phyloP scores from a whole-genome alignment of 1,140 invertebrate species.

The Calosoma granatense region DNA sequence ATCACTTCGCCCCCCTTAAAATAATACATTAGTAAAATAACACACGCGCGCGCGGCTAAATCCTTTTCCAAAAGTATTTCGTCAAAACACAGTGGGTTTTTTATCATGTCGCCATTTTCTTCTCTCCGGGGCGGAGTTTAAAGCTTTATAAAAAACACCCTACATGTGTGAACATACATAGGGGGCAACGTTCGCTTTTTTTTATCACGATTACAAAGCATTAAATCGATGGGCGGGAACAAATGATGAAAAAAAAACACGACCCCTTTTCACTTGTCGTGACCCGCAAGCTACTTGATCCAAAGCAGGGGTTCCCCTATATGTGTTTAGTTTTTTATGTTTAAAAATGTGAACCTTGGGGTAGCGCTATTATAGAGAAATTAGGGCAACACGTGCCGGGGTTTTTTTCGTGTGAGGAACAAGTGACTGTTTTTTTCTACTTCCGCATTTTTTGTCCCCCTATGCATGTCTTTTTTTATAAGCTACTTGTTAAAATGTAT shows the following conservation, averaged over 20 bases:
- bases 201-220: conserved; percentile 10
- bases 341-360: not conserved
- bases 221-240: conserved; percentile 5
- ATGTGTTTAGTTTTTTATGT: not conserved
- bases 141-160: conserved; percentile 22
- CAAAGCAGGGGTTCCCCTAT: not conserved
- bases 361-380: too few relatives aligned
- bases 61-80: too few relatives aligned
- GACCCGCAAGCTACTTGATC: conserved; percentile 1
- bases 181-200: conserved; percentile 10
- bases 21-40: too few relatives aligned
- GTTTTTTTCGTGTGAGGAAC: not conserved
- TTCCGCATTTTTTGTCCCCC: too few relatives aligned
- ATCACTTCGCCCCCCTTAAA: too few relatives aligned
- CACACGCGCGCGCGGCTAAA: too few relatives aligned
- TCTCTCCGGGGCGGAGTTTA: conserved; percentile 13
- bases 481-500: too few relatives aligned
- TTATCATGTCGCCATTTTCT: conserved; percentile 16
- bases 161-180: conserved; percentile 7
- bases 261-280: conserved; percentile 10
- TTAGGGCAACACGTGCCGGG: too few relatives aligned
- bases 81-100: not conserved
- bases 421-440: not conserved
- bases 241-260: conserved; percentile 6
- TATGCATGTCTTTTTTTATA: too few relatives aligned